Evolutionary conservation across 2,113 vertebrate genomes (phyloP).

Genomic region (Pseudopodoces humilis): DNA sequence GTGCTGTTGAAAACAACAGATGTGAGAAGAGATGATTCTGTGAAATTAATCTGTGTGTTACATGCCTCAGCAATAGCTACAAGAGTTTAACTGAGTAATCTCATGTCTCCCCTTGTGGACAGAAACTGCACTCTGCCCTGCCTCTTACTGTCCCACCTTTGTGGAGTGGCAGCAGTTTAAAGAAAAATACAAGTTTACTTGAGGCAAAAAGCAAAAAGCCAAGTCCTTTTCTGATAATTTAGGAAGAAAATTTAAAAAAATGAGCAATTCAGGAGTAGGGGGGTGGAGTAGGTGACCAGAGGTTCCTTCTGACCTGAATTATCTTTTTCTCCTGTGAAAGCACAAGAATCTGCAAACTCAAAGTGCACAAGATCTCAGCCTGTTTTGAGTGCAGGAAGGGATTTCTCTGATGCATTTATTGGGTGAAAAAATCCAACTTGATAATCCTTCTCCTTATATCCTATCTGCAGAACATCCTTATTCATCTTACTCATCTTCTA

Average conservation of each 20-base stretch:
- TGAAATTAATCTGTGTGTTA: neutral
- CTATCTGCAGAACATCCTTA: neutral
- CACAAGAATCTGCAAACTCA: neutral
- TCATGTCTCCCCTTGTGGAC: fast-evolving
- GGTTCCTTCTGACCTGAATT: neutral
- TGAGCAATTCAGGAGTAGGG: neutral
- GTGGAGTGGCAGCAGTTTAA: neutral
- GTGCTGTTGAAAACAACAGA: neutral
- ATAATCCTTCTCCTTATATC: neutral
- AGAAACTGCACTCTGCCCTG: neutral
- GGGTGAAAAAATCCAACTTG: fast-evolving
- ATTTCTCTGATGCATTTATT: neutral
- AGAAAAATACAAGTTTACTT: neutral
- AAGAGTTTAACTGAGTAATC: neutral
- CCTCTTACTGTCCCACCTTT: neutral
- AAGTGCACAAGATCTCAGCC: neutral
- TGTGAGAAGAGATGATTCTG: neutral
- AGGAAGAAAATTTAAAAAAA: neutral
- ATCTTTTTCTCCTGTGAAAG: neutral
- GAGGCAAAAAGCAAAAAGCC: neutral
- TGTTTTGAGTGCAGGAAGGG: neutral
- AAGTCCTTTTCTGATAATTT: neutral
- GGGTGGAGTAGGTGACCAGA: neutral
- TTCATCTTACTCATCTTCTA: neutral
- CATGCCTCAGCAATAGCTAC: neutral